Evolutionary conservation across 2,888 invertebrate species (phyloP), one percentile per base, ranked within the genome.

Genomic region (Leptogaster cylindrica): DNA sequence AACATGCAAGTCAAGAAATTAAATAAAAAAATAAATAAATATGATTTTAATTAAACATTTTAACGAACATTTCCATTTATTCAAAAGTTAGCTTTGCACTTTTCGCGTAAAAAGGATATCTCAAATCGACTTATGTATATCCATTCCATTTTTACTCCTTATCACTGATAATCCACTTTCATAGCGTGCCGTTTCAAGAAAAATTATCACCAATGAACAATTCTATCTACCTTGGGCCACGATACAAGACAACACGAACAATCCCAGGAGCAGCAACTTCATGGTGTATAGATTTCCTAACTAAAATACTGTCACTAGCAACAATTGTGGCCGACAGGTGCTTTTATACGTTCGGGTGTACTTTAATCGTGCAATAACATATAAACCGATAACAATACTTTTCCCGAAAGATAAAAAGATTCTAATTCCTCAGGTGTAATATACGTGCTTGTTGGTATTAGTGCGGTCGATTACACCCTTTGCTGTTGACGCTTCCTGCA

Each of bases 291-390:
- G 50, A 50, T 27, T 14, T 14, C 12, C 12, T 27, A 27, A 50
- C 25, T 27, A 50, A 50, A 25, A 12, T 16, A 50, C 28, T 50
- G 27, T 1, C 50, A 28, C 28, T 28, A 50, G 16, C 7, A 27
- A 10, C 14, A 16, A 25, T n/a, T 50, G 2, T 3, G 27, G 14
- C 8, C 16, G 50, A n/a, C 12, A 2, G 12, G 7, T 28, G 50
- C 50, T 50, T 50, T 50, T 50, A 50, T 50, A 50, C 50, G 16
- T 14, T 50, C 28, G 50, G 28, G 5, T 50, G 12, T 28, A 16
- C 10, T 28, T 50, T 14, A 50, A 28, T n/a, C 6, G 28, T 50
- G 10, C 14, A 50, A 27, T 2, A 12, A 25, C 50, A 10, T 23
- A 50, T 50, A 14, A 12, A 0, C 50, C 5, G 50, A 25, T 27